A percentile compares a stretch with the other conserved stretches of the same genome.
Conservation (phyloP, 2,113 vertebrate genomes). For the Neomonachus schauinslandi region DNA sequence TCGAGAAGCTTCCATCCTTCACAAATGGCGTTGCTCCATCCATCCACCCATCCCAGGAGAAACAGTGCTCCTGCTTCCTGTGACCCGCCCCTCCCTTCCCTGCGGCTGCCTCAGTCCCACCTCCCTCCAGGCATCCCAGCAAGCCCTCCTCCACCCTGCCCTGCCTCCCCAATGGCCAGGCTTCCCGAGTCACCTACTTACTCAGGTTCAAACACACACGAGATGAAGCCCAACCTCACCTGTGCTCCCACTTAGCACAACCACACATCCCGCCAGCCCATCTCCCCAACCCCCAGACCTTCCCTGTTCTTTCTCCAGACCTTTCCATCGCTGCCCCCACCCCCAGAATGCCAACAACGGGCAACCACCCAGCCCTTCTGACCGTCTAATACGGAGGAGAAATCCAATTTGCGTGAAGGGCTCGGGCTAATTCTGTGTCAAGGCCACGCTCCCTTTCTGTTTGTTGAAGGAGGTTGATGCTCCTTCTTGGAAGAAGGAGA, state of each 20-base stretch:
- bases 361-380: neutral
- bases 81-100: neutral
- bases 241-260: neutral
- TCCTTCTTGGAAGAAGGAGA: conserved; percentile 34
- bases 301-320: neutral
- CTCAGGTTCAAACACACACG: neutral
- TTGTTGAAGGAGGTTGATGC: neutral
- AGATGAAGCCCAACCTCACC: neutral
- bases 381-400: neutral
- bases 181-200: neutral
- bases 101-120: neutral
- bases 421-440: neutral
- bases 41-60: neutral
- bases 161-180: accelerated
- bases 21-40: neutral
- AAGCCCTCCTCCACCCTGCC: neutral
- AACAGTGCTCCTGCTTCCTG: neutral
- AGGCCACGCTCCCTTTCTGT: neutral
- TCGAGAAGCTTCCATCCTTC: neutral
- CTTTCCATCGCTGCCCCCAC: too few species aligned
- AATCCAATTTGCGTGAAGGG: neutral
- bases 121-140: neutral
- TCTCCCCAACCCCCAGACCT: neutral
- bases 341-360: accelerated
- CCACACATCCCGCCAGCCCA: accelerated